phyloP scores from a whole-genome alignment of 2,888 invertebrate genomes.

The Nymphalis urticae region DNA sequence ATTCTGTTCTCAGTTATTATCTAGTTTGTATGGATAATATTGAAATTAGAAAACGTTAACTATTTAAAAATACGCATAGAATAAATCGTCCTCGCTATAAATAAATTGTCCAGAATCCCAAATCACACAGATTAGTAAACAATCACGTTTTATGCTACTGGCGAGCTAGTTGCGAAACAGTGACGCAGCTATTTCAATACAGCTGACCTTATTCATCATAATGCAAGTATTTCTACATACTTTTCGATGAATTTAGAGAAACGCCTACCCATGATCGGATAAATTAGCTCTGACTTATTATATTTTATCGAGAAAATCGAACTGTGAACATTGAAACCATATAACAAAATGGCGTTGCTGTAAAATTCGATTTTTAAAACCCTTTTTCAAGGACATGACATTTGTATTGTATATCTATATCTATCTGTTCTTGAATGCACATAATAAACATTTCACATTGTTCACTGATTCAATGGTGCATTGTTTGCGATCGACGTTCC shows the following conservation, averaged over 20 bases:
- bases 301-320: too few species aligned
- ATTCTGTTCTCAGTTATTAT: too few species aligned
- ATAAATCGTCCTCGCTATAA: neutral
- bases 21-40: too few species aligned
- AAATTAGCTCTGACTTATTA: neutral
- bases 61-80: too few species aligned
- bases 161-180: constrained; percentile 14
- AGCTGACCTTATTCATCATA: constrained; percentile 14
- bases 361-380: too few species aligned
- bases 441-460: neutral
- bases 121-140: constrained; percentile 14
- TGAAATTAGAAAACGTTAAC: too few species aligned
- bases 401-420: neutral
- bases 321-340: too few species aligned
- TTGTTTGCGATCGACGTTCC: constrained; percentile 1
- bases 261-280: neutral
- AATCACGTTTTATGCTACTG: constrained; percentile 3
- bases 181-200: constrained; percentile 19
- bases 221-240: constrained; percentile 21
- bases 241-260: constrained; percentile 16
- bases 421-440: neutral
- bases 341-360: too few species aligned
- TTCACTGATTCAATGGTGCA: constrained; percentile 4
- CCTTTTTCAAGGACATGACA: too few species aligned
- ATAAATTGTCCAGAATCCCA: constrained; percentile 11